Evolutionary conservation across 2,888 invertebrate species (phyloP).

Genomic region (Julus scandinavius): DNA sequence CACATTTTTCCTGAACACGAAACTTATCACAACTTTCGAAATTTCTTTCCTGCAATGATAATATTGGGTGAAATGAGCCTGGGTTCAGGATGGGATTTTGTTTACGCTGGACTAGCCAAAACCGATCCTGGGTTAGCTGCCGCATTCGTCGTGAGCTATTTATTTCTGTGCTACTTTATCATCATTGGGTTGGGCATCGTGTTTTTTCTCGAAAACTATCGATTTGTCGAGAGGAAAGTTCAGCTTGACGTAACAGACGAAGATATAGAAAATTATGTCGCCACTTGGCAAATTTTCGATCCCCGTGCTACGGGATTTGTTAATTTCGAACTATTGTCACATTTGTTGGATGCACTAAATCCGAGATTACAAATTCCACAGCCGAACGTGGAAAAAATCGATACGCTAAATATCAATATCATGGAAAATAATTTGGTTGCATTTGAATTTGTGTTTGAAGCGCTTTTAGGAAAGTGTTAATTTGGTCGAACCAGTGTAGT

Average conservation of each 20-base stretch:
- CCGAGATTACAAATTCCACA: constrained; percentile 15
- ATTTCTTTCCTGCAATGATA: constrained; percentile 10
- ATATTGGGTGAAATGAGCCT: neutral
- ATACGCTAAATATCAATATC: neutral
- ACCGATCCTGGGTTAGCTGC: neutral
- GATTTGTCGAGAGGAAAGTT: neutral
- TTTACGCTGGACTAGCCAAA: neutral
- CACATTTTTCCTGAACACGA: neutral
- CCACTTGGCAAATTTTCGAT: constrained; percentile 51
- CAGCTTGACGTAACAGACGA: constrained; percentile 42
- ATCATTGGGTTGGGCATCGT: constrained; percentile 15
- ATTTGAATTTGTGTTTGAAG: constrained; percentile 15
- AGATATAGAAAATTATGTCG: constrained; percentile 41
- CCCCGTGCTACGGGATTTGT: constrained; percentile 45
- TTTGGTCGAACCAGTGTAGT: neutral
- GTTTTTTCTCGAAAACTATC: constrained; percentile 48
- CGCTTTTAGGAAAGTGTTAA: neutral
- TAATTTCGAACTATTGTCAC: neutral
- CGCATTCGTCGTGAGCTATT: neutral
- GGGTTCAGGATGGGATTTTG: constrained; percentile 24
- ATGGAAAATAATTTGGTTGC: neutral
- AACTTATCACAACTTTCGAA: neutral
- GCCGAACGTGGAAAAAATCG: constrained; percentile 42
- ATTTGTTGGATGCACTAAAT: constrained; percentile 31
- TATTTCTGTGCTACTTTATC: constrained; percentile 45